Percentiles rank a stretch among this genome's conserved stretches.
Evolutionary conservation across 2,113 vertebrate genomes (phyloP).

Genomic region (Columba livia): DNA sequence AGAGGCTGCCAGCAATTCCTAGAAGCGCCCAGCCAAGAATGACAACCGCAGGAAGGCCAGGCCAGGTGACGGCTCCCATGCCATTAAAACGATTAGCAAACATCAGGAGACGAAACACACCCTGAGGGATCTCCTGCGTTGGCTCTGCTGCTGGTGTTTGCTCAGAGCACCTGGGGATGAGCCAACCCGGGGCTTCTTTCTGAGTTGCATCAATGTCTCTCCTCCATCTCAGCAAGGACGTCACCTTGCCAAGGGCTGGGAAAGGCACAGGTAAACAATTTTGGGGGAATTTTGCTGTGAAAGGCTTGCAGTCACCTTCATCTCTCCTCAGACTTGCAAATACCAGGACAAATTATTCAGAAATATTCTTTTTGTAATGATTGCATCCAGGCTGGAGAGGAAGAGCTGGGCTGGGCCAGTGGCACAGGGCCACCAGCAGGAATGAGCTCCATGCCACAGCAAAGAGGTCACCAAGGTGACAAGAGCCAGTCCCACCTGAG

Average conservation of each 20-base stretch:
- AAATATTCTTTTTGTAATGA: not conserved
- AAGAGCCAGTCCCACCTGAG: not conserved
- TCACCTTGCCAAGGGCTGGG: not conserved
- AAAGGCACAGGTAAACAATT: not conserved
- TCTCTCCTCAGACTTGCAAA: not conserved
- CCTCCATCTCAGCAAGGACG: not conserved
- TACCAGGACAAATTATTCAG: not conserved
- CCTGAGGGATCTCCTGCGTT: not conserved
- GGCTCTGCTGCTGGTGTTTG: not conserved
- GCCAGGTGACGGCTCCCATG: not conserved
- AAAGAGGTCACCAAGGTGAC: not conserved
- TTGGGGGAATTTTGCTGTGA: not conserved
- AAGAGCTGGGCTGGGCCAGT: not conserved
- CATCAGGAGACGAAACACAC: not conserved
- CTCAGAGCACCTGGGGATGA: not conserved
- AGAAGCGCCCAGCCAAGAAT: not conserved
- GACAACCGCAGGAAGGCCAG: rapidly evolving
- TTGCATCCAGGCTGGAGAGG: not conserved
- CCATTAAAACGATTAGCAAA: not conserved
- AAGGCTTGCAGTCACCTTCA: not conserved
- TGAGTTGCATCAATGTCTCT: not conserved
- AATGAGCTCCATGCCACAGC: not conserved
- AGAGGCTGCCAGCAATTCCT: not conserved
- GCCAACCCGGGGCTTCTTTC: not conserved
- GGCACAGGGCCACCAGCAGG: rapidly evolving